Conservation (phyloP, 2,797 vertebrate species). For the Phataginus tricuspis region DNA sequence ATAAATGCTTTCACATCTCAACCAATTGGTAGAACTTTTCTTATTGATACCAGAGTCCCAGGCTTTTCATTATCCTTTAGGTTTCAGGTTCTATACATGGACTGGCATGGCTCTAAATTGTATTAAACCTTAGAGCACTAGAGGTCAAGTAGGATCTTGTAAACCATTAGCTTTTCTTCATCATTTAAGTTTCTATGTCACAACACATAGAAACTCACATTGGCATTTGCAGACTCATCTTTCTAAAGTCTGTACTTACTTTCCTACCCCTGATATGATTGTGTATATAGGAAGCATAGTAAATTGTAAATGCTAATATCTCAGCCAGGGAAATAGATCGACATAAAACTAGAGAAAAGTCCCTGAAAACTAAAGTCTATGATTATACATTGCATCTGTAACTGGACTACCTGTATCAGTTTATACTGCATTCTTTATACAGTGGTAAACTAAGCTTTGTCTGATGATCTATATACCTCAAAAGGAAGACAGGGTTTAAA, state of each 20-base stretch:
- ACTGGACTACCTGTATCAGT: neutral
- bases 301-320: slow-evolving; percentile 11
- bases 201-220: neutral
- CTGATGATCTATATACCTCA: neutral
- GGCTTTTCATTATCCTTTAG: slow-evolving; percentile 36
- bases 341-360: slow-evolving; percentile 34
- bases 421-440: neutral
- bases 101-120: slow-evolving; percentile 36
- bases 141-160: slow-evolving; percentile 18
- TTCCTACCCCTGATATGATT: neutral
- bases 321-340: neutral
- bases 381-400: neutral
- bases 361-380: neutral
- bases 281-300: neutral
- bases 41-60: slow-evolving; percentile 14
- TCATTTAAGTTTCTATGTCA: neutral
- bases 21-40: neutral
- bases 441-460: neutral
- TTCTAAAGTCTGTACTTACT: neutral
- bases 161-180: slow-evolving; percentile 44
- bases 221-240: slow-evolving; percentile 23
- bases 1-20: slow-evolving; percentile 10
- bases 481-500: neutral
- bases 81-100: slow-evolving; percentile 33
- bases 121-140: neutral